Evolutionary conservation across 2,888 invertebrate species (phyloP).

Genomic region (Zygaena filipendulae): DNA sequence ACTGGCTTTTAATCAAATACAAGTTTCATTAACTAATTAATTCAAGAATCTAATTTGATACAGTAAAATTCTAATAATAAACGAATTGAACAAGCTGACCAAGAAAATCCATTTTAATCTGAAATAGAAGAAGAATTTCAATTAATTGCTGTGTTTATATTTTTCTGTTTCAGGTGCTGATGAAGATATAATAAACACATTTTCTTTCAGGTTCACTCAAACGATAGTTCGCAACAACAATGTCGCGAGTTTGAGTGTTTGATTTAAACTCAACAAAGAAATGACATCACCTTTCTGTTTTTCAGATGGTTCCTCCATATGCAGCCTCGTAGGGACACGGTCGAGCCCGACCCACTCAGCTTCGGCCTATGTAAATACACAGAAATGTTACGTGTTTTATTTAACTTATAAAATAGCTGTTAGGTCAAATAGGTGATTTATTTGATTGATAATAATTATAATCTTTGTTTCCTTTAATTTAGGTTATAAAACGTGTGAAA

Average conservation of each 20-base stretch:
- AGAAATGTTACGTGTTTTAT: slow-evolving; percentile 36
- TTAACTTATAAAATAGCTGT: slow-evolving; percentile 17
- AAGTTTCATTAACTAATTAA: too few relatives aligned
- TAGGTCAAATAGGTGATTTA: slow-evolving; percentile 2
- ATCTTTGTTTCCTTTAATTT: too few relatives aligned
- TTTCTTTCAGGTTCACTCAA: slow-evolving; percentile 52
- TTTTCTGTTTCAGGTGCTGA: slow-evolving; percentile 63
- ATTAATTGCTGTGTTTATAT: slow-evolving; percentile 52
- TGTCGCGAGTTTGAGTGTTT: slow-evolving; percentile 54
- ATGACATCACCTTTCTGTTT: slow-evolving; percentile 64
- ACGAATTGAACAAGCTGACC: slow-evolving; percentile 11
- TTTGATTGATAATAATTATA: too few relatives aligned
- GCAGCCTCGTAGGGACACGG: slow-evolving; percentile 73
- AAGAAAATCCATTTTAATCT: slow-evolving; percentile 33
- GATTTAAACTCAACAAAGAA: slow-evolving; percentile 24
- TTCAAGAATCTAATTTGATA: too few relatives aligned
- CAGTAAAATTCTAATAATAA: too few relatives aligned
- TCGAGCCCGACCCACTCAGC: slow-evolving; percentile 73
- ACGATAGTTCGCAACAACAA: slow-evolving; percentile 23
- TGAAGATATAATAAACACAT: slow-evolving; percentile 49
- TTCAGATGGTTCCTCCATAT: slow-evolving; percentile 65
- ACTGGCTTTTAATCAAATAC: too few relatives aligned
- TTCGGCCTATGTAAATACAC: slow-evolving; percentile 66
- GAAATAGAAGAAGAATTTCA: slow-evolving; percentile 35
- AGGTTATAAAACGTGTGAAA: too few relatives aligned